Evolutionary conservation across 2,888 invertebrate species (phyloP).

Genomic region (Cylindroiulus punctatus): DNA sequence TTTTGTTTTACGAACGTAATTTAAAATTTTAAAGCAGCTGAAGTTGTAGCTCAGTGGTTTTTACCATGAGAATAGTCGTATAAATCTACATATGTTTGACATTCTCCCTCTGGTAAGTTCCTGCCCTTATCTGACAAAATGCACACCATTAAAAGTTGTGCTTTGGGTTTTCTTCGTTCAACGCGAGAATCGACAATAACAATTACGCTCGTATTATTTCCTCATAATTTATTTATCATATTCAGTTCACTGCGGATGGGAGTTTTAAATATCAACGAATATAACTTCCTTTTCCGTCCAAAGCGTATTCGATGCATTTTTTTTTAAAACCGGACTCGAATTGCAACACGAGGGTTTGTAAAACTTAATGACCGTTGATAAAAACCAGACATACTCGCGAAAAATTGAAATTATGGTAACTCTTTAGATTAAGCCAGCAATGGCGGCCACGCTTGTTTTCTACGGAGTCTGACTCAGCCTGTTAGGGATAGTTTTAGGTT

Average conservation of each 20-base stretch:
- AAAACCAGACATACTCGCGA: neutral
- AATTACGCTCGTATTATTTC: constrained; percentile 7
- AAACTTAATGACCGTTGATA: neutral
- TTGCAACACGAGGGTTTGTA: too few species aligned
- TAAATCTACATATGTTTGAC: neutral
- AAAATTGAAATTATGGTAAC: too few species aligned
- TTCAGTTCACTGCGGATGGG: neutral
- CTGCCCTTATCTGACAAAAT: too few species aligned
- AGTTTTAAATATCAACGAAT: neutral
- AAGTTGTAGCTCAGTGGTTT: neutral
- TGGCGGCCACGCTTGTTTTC: too few species aligned
- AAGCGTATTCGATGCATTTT: neutral
- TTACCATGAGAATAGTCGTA: neutral
- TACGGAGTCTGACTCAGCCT: too few species aligned
- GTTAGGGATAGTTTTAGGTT: too few species aligned
- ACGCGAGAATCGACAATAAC: neutral
- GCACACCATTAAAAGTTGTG: neutral
- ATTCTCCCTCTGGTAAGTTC: neutral
- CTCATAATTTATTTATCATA: neutral
- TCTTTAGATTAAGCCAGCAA: too few species aligned
- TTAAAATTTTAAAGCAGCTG: neutral
- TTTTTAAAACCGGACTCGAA: too few species aligned
- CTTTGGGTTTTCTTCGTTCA: neutral
- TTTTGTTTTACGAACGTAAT: neutral
- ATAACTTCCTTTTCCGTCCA: neutral